phyloP scores from a whole-genome alignment of 92 coral and sea anemone species.

The Phenganax stokvisi region DNA sequence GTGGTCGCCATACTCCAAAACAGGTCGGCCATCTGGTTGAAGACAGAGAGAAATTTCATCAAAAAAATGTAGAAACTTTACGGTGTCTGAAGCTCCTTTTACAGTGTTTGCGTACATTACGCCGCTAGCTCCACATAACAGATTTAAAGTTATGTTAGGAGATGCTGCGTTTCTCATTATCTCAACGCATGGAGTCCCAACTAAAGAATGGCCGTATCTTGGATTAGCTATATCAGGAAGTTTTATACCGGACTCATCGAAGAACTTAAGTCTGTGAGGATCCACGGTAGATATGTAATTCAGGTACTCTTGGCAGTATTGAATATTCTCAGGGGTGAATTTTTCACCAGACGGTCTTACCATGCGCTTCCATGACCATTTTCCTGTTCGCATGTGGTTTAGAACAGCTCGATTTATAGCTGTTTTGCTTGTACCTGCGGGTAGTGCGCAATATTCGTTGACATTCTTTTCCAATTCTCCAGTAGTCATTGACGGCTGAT shows the following conservation, averaged over 20 bases:
- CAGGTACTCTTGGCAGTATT: slow-evolving; percentile 48
- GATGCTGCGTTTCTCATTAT: too few relatives aligned
- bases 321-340: slow-evolving; percentile 36
- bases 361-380: slow-evolving; percentile 46
- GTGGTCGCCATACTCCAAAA: slow-evolving; percentile 40
- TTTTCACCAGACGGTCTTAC: slow-evolving; percentile 42
- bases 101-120: slow-evolving; percentile 35
- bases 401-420: slow-evolving; percentile 33
- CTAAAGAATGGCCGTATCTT: too few relatives aligned
- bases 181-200: too few relatives aligned
- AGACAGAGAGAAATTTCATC: slow-evolving; percentile 35
- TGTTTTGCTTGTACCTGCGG: slow-evolving; percentile 30
- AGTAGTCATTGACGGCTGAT: slow-evolving; percentile 39
- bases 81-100: too few relatives aligned
- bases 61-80: slow-evolving; percentile 43
- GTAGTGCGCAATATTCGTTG: slow-evolving; percentile 29
- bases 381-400: slow-evolving; percentile 42
- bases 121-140: slow-evolving; percentile 45
- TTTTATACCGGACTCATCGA: slow-evolving; percentile 44
- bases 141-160: slow-evolving; percentile 18
- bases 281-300: slow-evolving; percentile 42
- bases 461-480: slow-evolving; percentile 43
- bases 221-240: too few relatives aligned
- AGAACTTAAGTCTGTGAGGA: slow-evolving; percentile 39
- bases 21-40: slow-evolving; percentile 41